Conservation (phyloP, 2,113 vertebrate genomes). For the Labrus mixtus region DNA sequence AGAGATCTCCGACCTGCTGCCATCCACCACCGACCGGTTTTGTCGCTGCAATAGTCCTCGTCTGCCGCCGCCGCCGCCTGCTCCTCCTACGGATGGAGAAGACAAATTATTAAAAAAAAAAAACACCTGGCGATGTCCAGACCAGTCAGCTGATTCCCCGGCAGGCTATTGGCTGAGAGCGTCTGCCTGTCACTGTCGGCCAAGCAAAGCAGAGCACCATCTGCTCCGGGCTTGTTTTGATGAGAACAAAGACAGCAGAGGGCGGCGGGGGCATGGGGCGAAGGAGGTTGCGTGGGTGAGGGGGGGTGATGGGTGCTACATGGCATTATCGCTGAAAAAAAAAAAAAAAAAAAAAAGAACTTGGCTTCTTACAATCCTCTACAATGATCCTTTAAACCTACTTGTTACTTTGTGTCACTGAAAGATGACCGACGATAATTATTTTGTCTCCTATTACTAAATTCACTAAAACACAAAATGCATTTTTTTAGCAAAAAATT, state of each 20-base stretch:
- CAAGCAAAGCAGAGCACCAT: conserved; percentile 83
- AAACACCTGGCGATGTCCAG: conserved; percentile 90
- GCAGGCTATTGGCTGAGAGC: conserved; percentile 85
- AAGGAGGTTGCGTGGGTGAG: conserved; percentile 20
- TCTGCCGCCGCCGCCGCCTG: conserved; percentile 52
- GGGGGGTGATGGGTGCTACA: conserved; percentile 32
- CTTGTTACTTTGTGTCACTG: background rate
- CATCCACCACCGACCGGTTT: conserved; percentile 38
- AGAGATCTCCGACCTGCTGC: conserved; percentile 67
- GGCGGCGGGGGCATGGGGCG: conserved; percentile 64
- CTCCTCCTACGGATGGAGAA: conserved; percentile 71
- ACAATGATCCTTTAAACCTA: background rate
- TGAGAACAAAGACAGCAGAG: conserved; percentile 83
- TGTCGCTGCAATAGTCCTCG: conserved; percentile 64
- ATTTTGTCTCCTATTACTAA: too few species aligned
- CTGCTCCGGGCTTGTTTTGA: conserved; percentile 84
- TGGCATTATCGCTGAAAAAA: conserved; percentile 29
- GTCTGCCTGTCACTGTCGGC: conserved; percentile 72
- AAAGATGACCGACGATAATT: too few species aligned
- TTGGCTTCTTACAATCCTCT: background rate
- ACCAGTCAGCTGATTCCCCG: conserved; percentile 88
- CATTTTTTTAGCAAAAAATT: too few species aligned
- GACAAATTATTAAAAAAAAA: conserved; percentile 62
- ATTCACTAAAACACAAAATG: too few species aligned
- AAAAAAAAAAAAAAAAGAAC: conserved; percentile 9